Evolutionary conservation across 1,140 invertebrate genomes (phyloP), one percentile per base, ranked within the genome.

Genomic region (Pseudomyrmex flavicornis): DNA sequence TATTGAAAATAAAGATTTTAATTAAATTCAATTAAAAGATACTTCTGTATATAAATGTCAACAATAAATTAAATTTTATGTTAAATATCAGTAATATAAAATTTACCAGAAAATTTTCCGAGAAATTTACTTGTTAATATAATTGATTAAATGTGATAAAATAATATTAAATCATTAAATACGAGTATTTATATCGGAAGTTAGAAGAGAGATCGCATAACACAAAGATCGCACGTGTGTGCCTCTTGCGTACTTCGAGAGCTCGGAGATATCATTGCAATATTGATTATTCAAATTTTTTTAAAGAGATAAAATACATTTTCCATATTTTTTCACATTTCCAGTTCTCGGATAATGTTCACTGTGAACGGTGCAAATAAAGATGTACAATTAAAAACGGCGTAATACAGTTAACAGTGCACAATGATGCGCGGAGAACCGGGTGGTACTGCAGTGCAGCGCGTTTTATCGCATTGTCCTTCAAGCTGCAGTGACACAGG

Each of bases 401-500:
- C 10, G 58, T 50, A 44, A 20, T 69, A 56, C 46, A 70, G 35
- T 13, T 69, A 17, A 9, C 52, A 54, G 35, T 17, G 20, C 20
- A 70, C 65, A 17, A 79, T 79, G 65, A 79, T 48, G 76, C 76
- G 65, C 35, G 35, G 52, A 2, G 58, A 35, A 52, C 59, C 54
- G 54, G 15, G 12, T 80, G n/a, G n/a, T 26, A 80, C 76, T 72
- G 66, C 20, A 48, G 22, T 48, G 35, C 44, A 20, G 66, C 26
- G 48, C 76, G 72, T 66, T 80, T 80, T 80, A 70, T 80, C 76
- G 76, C 44, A 20, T 72, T 66, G 76, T 59, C 66, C 76, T 59
- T 66, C 65, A 54, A 79, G 75, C 66, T 70, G 58, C 54, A 50
- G 54, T 72, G 76, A 72, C 66, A 72, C 76, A 72, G 13, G 65